Base-by-base conservation (phyloP, 23 tunicate genomes). In the Corella eumyota region DNA sequence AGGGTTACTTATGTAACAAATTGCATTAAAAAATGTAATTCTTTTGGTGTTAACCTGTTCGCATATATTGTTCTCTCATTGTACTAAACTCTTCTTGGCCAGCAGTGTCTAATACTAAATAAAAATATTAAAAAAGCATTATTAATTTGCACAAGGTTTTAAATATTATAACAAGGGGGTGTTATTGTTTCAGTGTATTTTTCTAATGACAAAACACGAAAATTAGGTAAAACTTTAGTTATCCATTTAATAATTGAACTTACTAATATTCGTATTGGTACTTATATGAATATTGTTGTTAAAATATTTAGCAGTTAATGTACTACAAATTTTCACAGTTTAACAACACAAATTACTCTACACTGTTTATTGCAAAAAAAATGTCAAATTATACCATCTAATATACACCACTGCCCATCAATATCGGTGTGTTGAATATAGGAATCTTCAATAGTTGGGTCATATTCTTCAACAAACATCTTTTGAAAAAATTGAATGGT, bases 401-500 rank as follows among this genome's bases (percentile, higher is more conserved):
- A 59, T 30, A 88, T 78, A 61, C 96, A 79, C 87, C 87, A 78
- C 56, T 88, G 96, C 17, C 81, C 81, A 73, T 88, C 96, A 34
- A 88, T 88, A 55, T 88, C 96, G 52, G 96, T 88, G 67, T 88
- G 96, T 45, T 88, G 96, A 36, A 88, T 88, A 48, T 88, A 88
- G 2, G 96, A 88, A 58, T 88, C 96, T 62, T 88, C 96, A 32
- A 88, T 88, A 0, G 96, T 88, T 31, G 96, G 96, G 58, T 88
- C 96, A 56, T 88, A 88, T 58, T 88, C 96, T 67, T 88, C 96
- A 17, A 88, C 96, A 67, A 88, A 88, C 96, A 88, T 88, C 59
- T 88, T 88, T 53, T 88, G 96, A 62, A 88, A 88, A 57, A 88
- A 88, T 34, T 88, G 96, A 32, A 88, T 88, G 2, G 96, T 88